These are phyloP conservation scores for Amphiduros pacificus DNA, from an alignment of 2,888 invertebrate species.

Conservation along the genomic window DNA sequence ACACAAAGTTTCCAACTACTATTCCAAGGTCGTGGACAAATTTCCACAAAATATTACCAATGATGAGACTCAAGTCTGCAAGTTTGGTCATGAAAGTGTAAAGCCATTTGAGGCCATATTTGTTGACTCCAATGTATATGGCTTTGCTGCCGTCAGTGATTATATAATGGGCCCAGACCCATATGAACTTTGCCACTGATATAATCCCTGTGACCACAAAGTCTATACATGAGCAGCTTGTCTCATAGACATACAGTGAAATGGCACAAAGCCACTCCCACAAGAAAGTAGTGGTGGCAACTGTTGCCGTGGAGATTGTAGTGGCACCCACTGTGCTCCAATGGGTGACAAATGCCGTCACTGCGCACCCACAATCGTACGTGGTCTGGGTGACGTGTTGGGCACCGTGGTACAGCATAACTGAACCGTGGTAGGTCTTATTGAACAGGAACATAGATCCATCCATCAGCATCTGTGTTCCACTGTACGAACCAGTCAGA, in stretches of 20 bases:
- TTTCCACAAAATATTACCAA: slow-evolving; percentile 24
- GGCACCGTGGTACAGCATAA: background rate
- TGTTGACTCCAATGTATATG: slow-evolving; percentile 23
- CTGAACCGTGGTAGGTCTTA: slow-evolving; percentile 15
- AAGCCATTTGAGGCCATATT: slow-evolving; percentile 21
- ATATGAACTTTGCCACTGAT: slow-evolving; percentile 7
- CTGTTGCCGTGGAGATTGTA: too few species aligned
- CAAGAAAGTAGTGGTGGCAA: background rate
- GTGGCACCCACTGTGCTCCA: slow-evolving; percentile 6
- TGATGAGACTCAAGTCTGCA: slow-evolving; percentile 3
- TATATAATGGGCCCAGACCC: slow-evolving; percentile 13
- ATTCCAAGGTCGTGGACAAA: slow-evolving; percentile 26
- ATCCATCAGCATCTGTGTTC: slow-evolving; percentile 23
- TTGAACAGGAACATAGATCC: slow-evolving; percentile 15
- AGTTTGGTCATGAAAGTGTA: background rate
- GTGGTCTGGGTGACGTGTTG: background rate
- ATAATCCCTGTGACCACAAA: background rate
- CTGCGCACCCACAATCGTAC: slow-evolving; percentile 1
- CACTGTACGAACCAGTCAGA: slow-evolving; percentile 16
- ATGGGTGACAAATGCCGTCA: slow-evolving; percentile 1
- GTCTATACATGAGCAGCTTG: too few species aligned
- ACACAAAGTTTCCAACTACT: slow-evolving; percentile 24
- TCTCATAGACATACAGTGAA: background rate
- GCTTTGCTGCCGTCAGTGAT: slow-evolving; percentile 2
- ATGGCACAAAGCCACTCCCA: slow-evolving; percentile 5